Percentiles rank a stretch among this genome's conserved stretches.
phyloP scores from a whole-genome alignment of 2,888 invertebrate genomes.

The Rhorus exstirpatorius region DNA sequence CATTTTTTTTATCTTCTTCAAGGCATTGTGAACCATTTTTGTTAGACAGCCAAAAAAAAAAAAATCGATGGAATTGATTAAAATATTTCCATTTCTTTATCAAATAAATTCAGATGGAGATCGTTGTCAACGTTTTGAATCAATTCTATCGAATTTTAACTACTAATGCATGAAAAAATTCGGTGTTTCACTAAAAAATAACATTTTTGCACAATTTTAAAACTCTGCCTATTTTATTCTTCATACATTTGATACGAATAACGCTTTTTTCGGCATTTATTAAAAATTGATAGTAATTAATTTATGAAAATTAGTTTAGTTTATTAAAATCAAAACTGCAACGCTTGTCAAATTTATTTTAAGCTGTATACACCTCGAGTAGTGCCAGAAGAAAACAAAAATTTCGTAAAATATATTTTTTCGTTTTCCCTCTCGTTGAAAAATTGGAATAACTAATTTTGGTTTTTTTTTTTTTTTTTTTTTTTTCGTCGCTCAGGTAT shows the following conservation, averaged over 20 bases:
- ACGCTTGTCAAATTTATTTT: too few species aligned
- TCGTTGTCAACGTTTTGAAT: slow-evolving; percentile 31
- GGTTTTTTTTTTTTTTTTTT: too few species aligned
- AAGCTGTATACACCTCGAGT: too few species aligned
- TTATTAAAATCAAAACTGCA: too few species aligned
- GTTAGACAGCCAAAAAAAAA: too few species aligned
- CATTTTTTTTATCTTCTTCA: slow-evolving; percentile 36
- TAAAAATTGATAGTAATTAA: too few species aligned
- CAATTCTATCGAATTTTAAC: slow-evolving; percentile 62
- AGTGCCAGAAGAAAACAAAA: neutral
- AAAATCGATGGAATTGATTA: neutral
- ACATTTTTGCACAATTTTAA: too few species aligned
- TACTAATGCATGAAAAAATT: too few species aligned
- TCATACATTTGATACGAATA: neutral
- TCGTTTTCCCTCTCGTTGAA: neutral
- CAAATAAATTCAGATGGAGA: neutral
- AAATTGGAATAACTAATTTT: slow-evolving; percentile 38
- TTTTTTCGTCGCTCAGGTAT: slow-evolving; percentile 89
- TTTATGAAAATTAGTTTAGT: too few species aligned
- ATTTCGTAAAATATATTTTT: slow-evolving; percentile 8
- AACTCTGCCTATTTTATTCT: too few species aligned
- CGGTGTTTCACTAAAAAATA: neutral
- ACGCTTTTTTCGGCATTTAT: neutral
- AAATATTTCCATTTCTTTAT: slow-evolving; percentile 18
- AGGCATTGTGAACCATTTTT: neutral